Evolutionary conservation across 2,797 vertebrate species (phyloP).

Genomic region (Mormyrops attenuatus): DNA sequence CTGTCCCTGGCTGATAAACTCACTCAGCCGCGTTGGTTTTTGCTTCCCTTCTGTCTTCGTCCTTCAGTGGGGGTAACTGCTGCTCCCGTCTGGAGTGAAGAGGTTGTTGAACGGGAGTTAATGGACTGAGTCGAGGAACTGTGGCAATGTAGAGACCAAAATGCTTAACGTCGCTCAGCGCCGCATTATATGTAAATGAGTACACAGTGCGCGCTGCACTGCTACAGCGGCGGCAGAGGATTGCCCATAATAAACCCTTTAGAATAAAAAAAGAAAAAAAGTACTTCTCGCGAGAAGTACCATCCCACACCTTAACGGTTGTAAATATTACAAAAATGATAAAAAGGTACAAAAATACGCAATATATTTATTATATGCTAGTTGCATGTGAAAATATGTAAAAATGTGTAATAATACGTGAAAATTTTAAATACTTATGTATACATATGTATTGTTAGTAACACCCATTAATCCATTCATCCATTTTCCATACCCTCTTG

Average conservation of each 20-base stretch:
- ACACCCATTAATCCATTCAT: background rate
- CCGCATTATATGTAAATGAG: slow-evolving; percentile 10
- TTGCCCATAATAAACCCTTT: slow-evolving; percentile 35
- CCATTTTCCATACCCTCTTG: background rate
- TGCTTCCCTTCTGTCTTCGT: slow-evolving; percentile 33
- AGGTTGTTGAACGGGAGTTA: background rate
- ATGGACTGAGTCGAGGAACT: background rate
- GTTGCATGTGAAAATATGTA: background rate
- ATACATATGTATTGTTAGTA: background rate
- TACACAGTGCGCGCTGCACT: background rate
- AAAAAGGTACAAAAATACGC: background rate
- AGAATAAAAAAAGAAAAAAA: slow-evolving; percentile 21
- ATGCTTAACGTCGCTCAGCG: background rate
- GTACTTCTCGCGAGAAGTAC: slow-evolving; percentile 43
- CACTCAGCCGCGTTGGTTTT: slow-evolving; percentile 22
- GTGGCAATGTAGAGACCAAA: background rate
- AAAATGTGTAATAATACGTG: background rate
- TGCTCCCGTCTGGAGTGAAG: background rate
- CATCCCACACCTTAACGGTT: background rate
- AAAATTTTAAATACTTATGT: background rate
- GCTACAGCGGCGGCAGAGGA: slow-evolving; percentile 36
- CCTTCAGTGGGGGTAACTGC: slow-evolving; percentile 31
- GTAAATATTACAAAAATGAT: slow-evolving; percentile 1
- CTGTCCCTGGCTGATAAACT: slow-evolving; percentile 35
- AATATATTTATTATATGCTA: background rate